Percentiles rank a stretch among this genome's conserved stretches.
These are phyloP conservation scores for Stenoptilia bipunctidactyla DNA, from an alignment of 2,888 invertebrate species.

Conservation along the genomic window DNA sequence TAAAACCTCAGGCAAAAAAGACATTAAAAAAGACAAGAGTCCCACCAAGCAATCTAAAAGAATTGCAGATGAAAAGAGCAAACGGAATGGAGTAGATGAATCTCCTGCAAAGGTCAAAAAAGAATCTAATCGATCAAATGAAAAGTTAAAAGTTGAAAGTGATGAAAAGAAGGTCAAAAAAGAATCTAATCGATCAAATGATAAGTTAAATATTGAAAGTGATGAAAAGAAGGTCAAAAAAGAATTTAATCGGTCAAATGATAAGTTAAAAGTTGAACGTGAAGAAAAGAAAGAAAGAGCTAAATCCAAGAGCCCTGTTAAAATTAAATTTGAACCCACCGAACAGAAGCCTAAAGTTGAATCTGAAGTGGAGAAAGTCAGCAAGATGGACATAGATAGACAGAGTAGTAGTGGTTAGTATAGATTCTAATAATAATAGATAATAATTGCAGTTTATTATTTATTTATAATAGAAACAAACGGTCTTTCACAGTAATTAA, in stretches of 20 bases:
- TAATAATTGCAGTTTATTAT: too few species aligned
- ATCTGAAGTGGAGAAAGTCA: conserved; percentile 4
- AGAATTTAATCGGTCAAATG: conserved; percentile 16
- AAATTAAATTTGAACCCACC: too few species aligned
- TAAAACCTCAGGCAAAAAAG: conserved; percentile 17
- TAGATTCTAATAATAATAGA: too few species aligned
- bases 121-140: conserved; percentile 16
- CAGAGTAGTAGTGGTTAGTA: conserved; percentile 3
- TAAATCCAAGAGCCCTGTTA: not conserved
- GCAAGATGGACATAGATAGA: conserved; percentile 4
- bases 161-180: conserved; percentile 8
- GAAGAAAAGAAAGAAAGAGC: not conserved
- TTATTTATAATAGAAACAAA: too few species aligned
- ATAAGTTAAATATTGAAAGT: conserved; percentile 8
- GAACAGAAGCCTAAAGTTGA: conserved; percentile 1
- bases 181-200: conserved; percentile 16
- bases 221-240: conserved; percentile 8
- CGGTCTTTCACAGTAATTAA: too few species aligned
- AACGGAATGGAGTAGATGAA: conserved; percentile 5
- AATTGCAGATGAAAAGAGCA: conserved; percentile 15
- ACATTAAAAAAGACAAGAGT: conserved; percentile 23
- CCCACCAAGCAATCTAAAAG: conserved; percentile 18
- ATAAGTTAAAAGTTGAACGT: conserved; percentile 9
- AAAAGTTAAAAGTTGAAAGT: conserved; percentile 9
- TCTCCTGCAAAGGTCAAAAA: conserved; percentile 12